Evolutionary conservation across 2,888 invertebrate species (phyloP), one percentile per base, ranked within the genome.

Genomic region (Euzetes globulus): DNA sequence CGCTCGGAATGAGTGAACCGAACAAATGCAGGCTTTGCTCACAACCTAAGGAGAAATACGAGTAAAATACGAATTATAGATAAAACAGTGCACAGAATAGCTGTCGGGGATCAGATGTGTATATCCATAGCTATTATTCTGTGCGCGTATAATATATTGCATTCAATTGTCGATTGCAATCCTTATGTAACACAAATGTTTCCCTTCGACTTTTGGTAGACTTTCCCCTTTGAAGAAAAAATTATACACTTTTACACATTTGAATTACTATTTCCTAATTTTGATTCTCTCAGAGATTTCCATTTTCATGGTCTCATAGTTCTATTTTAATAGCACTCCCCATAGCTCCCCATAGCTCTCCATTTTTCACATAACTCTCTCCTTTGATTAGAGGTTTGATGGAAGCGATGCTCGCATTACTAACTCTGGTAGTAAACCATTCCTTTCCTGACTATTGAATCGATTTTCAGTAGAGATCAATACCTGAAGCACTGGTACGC

Each of bases 111-210:
- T 50, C 37, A 25, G 71, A 71, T 50, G 41, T 52, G 29, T 65
- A 65, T 65, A 65, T 65, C 65, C 37, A 65, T 37, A 19, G 37
- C 65, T 41, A 65, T 65, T 41, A 65, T 65, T 65, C n/a, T 58
- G 65, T 65, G 50, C 19, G 58, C 19, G 27, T 58, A 58, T 58
- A 29, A 58, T 58, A 58, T 58, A 58, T 27, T 47, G 41, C 47
- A 33, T 55, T 58, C 58, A 41, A 55, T 72, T 70, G 68, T 73
- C 68, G 27, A 22, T 68, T 29, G 50, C 55, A 68, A 27, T 74
- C 41, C 41, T 41, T 41, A 41, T 41, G 13, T 70, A 47, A 58
- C 50, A 50, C 45, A 25, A n/a, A 58, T 58, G 41, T 74, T 58
- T 58, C 58, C 58, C 27, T 65, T 63, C 6, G 41, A 45, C n/a